Evolutionary conservation across 2,888 invertebrate species (phyloP).

Genomic region (Caenorhabditis sulstoni): DNA sequence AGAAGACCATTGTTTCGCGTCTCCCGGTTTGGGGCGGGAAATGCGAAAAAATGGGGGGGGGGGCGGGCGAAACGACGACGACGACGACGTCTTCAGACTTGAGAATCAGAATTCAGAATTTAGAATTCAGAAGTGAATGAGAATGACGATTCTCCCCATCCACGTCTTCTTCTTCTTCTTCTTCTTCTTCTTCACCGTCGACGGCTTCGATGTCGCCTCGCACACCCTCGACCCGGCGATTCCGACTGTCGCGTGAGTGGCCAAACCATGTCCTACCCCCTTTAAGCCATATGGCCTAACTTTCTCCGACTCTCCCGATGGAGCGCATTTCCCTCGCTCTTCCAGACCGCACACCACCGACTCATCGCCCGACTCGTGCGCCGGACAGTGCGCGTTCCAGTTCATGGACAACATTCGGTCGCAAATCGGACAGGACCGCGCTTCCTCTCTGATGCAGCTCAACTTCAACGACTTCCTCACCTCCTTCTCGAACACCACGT

Average conservation of each 20-base stretch:
- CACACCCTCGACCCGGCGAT: conserved; percentile 73
- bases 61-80: conserved; percentile 20
- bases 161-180: conserved; percentile 12
- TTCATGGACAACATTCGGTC: conserved; percentile 75
- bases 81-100: too few species aligned
- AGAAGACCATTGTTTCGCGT: conserved; percentile 38
- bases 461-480: conserved; percentile 79
- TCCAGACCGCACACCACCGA: conserved; percentile 70
- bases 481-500: conserved; percentile 76
- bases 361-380: conserved; percentile 75
- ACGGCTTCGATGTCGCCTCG: conserved; percentile 43
- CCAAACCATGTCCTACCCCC: too few species aligned
- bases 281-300: too few species aligned
- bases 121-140: too few species aligned
- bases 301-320: too few species aligned
- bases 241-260: conserved; percentile 73
- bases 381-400: conserved; percentile 77
- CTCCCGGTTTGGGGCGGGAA: conserved; percentile 35
- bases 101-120: too few species aligned
- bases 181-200: conserved; percentile 5
- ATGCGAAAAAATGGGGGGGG: conserved; percentile 3
- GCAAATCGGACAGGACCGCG: conserved; percentile 72
- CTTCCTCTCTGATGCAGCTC: conserved; percentile 70
- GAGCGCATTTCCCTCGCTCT: too few species aligned
- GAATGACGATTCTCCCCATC: background rate